phyloP scores from a whole-genome alignment of 2,113 vertebrate genomes.

The Centropus unirufus region DNA sequence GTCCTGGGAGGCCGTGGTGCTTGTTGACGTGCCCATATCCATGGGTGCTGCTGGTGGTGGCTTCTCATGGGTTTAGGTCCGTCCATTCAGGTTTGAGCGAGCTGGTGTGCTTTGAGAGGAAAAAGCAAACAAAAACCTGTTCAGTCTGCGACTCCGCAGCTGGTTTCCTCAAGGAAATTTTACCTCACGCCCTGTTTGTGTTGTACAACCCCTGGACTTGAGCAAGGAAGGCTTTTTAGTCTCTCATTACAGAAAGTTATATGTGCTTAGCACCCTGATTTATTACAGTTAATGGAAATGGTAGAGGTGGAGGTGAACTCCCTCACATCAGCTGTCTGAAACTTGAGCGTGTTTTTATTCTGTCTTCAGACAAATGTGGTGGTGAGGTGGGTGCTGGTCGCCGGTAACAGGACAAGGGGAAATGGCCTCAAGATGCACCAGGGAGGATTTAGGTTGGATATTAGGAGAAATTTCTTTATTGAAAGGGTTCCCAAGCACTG shows the following conservation, averaged over 20 bases:
- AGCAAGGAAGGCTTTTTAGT: not conserved
- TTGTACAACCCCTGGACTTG: not conserved
- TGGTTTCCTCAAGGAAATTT: not conserved
- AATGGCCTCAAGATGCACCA: too few relatives aligned
- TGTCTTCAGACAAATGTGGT: not conserved
- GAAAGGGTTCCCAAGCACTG: too few relatives aligned
- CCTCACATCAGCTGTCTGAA: not conserved
- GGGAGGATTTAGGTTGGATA: too few relatives aligned
- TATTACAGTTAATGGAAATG: not conserved
- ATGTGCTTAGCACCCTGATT: not conserved
- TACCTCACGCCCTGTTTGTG: not conserved
- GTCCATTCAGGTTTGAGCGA: not conserved
- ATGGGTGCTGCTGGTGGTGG: not conserved
- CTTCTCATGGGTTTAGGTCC: not conserved
- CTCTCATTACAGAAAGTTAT: not conserved
- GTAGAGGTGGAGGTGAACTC: not conserved
- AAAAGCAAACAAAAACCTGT: not conserved
- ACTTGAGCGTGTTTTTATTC: not conserved
- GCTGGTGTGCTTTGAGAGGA: not conserved
- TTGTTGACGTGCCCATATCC: not conserved
- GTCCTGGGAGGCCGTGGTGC: fast-evolving
- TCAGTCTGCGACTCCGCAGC: not conserved
- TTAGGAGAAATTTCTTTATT: too few relatives aligned
- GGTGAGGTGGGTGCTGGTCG: too few relatives aligned
- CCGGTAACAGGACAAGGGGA: too few relatives aligned